phyloP scores from a whole-genome alignment of 2,888 invertebrate genomes.

The Chelonus formosanus region DNA sequence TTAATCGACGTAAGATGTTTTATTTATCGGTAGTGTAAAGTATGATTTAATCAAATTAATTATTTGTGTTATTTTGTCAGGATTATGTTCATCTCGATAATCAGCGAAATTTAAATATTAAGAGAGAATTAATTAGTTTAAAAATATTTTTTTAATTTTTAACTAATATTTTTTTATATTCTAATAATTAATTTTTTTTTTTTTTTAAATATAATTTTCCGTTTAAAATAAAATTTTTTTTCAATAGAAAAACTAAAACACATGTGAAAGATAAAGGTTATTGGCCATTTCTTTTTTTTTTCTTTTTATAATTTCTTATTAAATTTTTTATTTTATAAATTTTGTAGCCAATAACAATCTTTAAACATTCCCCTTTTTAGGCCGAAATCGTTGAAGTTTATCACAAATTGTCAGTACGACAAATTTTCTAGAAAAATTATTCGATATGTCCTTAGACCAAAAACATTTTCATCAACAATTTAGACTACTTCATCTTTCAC shows the following conservation, averaged over 20 bases:
- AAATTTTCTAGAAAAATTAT: no score
- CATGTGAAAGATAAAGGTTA: no score
- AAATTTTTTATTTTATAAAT: neutral
- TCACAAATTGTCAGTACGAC: neutral
- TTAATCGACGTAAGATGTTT: constrained; percentile 13
- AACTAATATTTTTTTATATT: constrained; percentile 2
- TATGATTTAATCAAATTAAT: neutral
- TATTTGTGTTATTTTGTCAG: constrained; percentile 22
- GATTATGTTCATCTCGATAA: constrained; percentile 7
- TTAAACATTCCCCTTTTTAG: neutral
- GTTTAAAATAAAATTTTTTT: neutral
- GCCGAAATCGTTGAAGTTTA: constrained; percentile 31
- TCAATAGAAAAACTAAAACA: no score
- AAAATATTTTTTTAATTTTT: neutral
- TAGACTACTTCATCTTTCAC: no score
- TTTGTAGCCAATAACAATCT: no score
- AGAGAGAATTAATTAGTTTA: neutral
- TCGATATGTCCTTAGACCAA: no score
- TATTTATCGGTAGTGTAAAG: constrained; percentile 20
- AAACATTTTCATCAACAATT: no score
- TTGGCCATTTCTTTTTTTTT: no score
- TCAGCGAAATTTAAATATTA: neutral
- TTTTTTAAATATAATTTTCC: neutral
- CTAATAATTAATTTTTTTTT: neutral
- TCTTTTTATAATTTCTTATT: neutral